Evolutionary conservation across 2,888 invertebrate genomes (phyloP).

Genomic region (Drosophila falleni): DNA sequence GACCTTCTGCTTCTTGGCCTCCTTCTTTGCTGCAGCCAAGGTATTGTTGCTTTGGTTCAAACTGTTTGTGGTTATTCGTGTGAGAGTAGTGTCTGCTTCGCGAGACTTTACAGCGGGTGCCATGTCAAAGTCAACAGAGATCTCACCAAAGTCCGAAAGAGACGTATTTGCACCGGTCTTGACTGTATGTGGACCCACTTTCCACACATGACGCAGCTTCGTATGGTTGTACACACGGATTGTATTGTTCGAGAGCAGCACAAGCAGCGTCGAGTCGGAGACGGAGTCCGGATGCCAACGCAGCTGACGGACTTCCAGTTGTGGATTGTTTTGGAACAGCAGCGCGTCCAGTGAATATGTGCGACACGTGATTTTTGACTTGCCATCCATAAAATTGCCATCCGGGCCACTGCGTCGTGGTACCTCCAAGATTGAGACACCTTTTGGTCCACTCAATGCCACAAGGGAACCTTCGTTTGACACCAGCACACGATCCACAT

Average conservation of each 20-base stretch:
- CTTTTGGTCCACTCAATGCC: constrained; percentile 88
- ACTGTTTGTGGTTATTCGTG: background rate
- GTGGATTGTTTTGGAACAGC: constrained; percentile 89
- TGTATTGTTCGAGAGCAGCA: constrained; percentile 94
- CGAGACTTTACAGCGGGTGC: constrained; percentile 86
- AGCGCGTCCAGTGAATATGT: constrained; percentile 89
- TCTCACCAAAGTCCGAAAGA: constrained; percentile 90
- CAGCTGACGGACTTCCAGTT: constrained; percentile 90
- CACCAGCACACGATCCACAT: constrained; percentile 88
- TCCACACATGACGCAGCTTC: constrained; percentile 86
- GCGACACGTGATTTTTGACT: constrained; percentile 88
- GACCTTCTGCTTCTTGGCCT: constrained; percentile 80
- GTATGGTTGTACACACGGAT: constrained; percentile 88
- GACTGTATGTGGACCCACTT: constrained; percentile 85
- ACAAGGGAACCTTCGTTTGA: constrained; percentile 89
- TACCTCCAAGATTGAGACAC: constrained; percentile 89
- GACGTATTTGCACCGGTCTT: constrained; percentile 61
- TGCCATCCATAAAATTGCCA: constrained; percentile 88
- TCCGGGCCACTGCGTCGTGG: constrained; percentile 90
- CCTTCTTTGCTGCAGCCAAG: constrained; percentile 8
- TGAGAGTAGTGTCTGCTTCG: background rate
- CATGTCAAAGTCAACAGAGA: constrained; percentile 95
- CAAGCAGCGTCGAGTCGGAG: constrained; percentile 90
- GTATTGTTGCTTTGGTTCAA: constrained; percentile 31
- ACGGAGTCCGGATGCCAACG: constrained; percentile 95